These are phyloP conservation scores for Sebastes cheni DNA, from an alignment of 2,797 vertebrate genomes.

Conservation along the genomic window DNA sequence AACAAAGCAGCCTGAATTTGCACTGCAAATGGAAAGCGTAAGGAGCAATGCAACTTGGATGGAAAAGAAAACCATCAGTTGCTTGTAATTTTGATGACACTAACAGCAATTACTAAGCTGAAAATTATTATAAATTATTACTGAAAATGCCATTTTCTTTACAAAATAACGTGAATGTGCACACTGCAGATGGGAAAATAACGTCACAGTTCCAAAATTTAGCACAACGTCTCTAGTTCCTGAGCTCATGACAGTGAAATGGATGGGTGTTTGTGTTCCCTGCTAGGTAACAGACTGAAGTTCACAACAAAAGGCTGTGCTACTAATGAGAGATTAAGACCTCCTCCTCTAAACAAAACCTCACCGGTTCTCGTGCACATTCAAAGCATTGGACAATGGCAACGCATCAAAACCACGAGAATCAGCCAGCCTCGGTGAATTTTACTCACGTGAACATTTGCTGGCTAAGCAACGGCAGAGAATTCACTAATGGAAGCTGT, in stretches of 20 bases:
- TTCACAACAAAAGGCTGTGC: conserved; percentile 19
- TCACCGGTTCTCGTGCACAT: neutral
- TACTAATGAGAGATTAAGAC: conserved; percentile 30
- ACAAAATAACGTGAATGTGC: neutral
- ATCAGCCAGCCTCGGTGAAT: conserved; percentile 40
- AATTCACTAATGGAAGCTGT: conserved; percentile 68
- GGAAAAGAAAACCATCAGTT: neutral
- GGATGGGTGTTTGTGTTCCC: conserved; percentile 12
- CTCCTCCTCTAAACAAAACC: conserved; percentile 23
- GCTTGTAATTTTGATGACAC: neutral
- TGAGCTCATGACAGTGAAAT: conserved; percentile 1
- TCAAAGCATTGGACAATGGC: conserved; percentile 17
- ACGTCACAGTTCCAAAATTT: neutral
- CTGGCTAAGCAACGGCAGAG: conserved; percentile 50
- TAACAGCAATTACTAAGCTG: neutral
- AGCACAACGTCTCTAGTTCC: neutral
- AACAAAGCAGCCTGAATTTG: neutral
- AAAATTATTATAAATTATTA: neutral
- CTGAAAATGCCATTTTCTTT: neutral
- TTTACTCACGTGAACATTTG: conserved; percentile 23
- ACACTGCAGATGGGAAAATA: neutral
- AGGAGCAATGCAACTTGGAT: neutral
- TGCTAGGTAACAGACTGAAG: conserved; percentile 17
- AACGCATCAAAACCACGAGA: conserved; percentile 21
- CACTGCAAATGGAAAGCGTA: neutral